phyloP scores from a whole-genome alignment of 2,113 vertebrate species.

The Phrynosoma platyrhinos region DNA sequence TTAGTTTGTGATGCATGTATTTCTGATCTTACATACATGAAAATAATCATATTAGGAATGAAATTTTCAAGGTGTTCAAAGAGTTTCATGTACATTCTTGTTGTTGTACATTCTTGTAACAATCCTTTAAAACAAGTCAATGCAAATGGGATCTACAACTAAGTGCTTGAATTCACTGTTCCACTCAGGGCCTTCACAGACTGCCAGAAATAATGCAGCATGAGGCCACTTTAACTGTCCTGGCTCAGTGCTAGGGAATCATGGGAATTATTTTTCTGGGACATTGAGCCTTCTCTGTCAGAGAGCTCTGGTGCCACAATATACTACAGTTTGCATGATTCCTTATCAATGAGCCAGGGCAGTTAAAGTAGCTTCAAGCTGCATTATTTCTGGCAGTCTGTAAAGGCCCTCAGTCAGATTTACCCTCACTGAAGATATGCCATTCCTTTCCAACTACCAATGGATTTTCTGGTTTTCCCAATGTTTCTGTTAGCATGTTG shows the following conservation, averaged over 20 bases:
- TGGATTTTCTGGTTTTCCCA: not conserved
- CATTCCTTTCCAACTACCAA: not conserved
- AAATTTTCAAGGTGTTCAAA: not conserved
- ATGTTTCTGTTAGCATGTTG: not conserved
- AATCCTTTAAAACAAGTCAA: not conserved
- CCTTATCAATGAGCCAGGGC: no score
- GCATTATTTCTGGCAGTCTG: not conserved
- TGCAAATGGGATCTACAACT: not conserved
- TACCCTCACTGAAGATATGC: not conserved
- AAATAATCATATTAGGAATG: not conserved
- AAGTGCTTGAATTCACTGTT: not conserved
- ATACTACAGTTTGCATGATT: no score
- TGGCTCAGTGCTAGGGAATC: no score
- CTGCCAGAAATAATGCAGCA: no score
- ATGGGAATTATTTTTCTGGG: no score
- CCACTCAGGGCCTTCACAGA: no score
- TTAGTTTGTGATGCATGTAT: conserved; percentile 23
- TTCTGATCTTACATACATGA: conserved; percentile 2
- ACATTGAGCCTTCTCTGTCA: no score
- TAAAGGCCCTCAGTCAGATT: not conserved
- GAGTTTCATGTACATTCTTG: not conserved
- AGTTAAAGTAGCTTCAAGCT: no score
- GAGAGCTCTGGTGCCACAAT: no score
- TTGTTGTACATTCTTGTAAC: not conserved
- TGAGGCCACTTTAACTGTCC: no score